Conservation (phyloP, 2,113 vertebrate genomes). For the Corythoichthys intestinalis region DNA sequence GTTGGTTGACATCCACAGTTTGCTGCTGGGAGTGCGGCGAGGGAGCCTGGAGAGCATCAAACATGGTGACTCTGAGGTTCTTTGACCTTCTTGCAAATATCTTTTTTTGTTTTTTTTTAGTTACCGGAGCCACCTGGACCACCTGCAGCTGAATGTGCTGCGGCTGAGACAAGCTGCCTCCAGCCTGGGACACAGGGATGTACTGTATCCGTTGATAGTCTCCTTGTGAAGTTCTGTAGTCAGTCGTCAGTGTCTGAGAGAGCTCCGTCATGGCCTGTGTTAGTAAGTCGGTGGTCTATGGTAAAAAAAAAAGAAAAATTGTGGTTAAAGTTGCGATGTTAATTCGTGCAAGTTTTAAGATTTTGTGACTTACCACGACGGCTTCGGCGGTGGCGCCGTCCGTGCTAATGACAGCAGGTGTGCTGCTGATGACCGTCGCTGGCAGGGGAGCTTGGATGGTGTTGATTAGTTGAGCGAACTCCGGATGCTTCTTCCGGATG, state of each 20-base stretch:
- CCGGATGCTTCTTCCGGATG: conserved; percentile 95
- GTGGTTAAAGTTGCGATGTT: neutral
- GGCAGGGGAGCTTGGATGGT: conserved; percentile 80
- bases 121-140: conserved; percentile 92
- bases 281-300: conserved; percentile 90
- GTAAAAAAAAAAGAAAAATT: neutral
- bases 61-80: neutral
- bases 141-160: conserved; percentile 97
- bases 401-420: conserved; percentile 80
- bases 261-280: conserved; percentile 98
- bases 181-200: conserved; percentile 88
- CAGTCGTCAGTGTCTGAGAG: conserved; percentile 91
- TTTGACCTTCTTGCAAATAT: neutral
- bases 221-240: conserved; percentile 88
- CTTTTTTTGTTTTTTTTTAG: conserved; percentile 6
- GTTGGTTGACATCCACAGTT: conserved; percentile 90
- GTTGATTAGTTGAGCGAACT: conserved; percentile 82
- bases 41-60: conserved; percentile 73
- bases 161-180: conserved; percentile 80
- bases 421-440: conserved; percentile 81
- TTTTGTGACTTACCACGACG: conserved; percentile 82
- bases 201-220: conserved; percentile 97
- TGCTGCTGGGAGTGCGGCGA: conserved; percentile 92
- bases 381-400: conserved; percentile 83
- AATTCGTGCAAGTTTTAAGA: neutral